Conservation (phyloP, 2,888 invertebrate genomes). For the Idaea straminata region DNA sequence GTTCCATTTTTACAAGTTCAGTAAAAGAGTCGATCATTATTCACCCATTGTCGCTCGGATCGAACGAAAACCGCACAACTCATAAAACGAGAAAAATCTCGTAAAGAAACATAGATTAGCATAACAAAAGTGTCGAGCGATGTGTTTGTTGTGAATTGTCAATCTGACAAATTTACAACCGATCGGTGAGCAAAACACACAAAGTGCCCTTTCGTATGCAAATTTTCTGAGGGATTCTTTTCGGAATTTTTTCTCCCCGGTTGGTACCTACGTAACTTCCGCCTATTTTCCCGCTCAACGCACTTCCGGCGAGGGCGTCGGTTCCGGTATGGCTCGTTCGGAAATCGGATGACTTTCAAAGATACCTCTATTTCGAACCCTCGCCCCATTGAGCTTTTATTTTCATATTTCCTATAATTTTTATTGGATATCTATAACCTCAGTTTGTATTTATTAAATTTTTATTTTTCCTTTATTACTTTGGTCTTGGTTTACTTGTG, state of each 20-base stretch:
- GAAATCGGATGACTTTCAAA: slow-evolving; percentile 67
- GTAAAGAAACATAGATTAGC: slow-evolving; percentile 61
- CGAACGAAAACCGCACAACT: slow-evolving; percentile 27
- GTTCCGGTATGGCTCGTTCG: slow-evolving; percentile 65
- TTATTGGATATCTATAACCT: slow-evolving; percentile 56
- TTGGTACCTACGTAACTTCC: slow-evolving; percentile 59
- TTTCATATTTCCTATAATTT: slow-evolving; percentile 63
- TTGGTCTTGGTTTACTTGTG: not conserved
- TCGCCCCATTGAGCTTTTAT: slow-evolving; percentile 56
- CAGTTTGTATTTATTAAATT: slow-evolving; percentile 1
- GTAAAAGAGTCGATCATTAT: not conserved
- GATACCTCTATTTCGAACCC: slow-evolving; percentile 57
- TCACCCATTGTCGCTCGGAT: slow-evolving; percentile 17
- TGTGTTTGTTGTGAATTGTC: slow-evolving; percentile 69
- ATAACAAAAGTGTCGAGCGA: slow-evolving; percentile 72
- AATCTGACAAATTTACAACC: slow-evolving; percentile 77
- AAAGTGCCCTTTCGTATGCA: slow-evolving; percentile 76
- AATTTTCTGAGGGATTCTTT: slow-evolving; percentile 70
- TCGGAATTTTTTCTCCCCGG: slow-evolving; percentile 60
- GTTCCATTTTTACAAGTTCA: not conserved
- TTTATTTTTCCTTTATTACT: not conserved
- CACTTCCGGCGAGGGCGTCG: slow-evolving; percentile 66
- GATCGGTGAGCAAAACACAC: slow-evolving; percentile 66
- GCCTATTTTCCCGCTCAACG: slow-evolving; percentile 78
- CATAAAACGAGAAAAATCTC: slow-evolving; percentile 36